Evolutionary conservation across 2,113 vertebrate species (phyloP), one percentile per base, ranked within the genome.

Genomic region (Gopherus evgoodei): DNA sequence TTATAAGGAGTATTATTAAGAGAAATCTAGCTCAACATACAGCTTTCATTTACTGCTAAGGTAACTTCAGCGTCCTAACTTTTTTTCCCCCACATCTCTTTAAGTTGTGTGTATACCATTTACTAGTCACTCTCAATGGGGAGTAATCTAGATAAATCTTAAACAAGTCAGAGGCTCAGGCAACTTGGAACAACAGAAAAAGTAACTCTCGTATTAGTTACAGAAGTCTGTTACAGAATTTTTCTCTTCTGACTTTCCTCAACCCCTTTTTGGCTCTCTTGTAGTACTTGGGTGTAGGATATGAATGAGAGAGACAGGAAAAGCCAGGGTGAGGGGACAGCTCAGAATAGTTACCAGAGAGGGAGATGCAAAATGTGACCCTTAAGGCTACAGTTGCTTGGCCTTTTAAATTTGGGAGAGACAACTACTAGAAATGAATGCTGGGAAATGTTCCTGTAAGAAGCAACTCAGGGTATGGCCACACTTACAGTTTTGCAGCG

Each of bases 181-280:
- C 2, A 80, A 9, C 24, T 81, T 75, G 81, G 6, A 50, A 84
- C 56, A 24, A 86, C 54, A 85, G 84, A 69, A 47, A 2, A 92
- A 69, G 16, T 38, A 27, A 84, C 38, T 0, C 93, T 88, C 49
- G 62, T 84, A 27, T 69, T 94, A 31, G 22, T 90, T 83, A 62
- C 31, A 90, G 35, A 86, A 52, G 21, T 72, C 59, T 54, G 93
- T 54, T 89, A 22, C 13, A 29, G 47, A 47, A 78, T 24, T 8
- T 31, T 38, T 72, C n/a, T 69, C 65, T 69, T 69, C 84, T 84
- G 44, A n/a, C 75, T 81, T 89, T 84, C 47, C 38, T 16, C 31
- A n/a, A 12, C 25, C 16, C 76, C 29, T 31, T 92, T 52, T 75
- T 81, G 81, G 87, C 81, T 86, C 83, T 89, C 65, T 90, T n/a